Base-by-base conservation (phyloP, 1,140 invertebrate species). In the Lasaia peninsularis region DNA sequence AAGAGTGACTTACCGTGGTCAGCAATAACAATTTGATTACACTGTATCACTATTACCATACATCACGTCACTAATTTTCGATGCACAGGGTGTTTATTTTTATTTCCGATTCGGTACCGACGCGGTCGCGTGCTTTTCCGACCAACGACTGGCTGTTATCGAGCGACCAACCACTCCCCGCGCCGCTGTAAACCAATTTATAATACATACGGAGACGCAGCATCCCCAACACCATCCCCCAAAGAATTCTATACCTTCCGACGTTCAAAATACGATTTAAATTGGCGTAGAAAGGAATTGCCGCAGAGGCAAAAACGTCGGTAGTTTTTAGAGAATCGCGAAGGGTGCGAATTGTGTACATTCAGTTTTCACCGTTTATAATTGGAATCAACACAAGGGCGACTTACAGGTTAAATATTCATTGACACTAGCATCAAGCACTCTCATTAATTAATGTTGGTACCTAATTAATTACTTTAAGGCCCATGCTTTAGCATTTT, bases 121-220 rank as follows among this genome's bases (percentile, higher is more conserved):
- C 54, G 67, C 68, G 70, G 53, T 56, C 73, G 69, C 67, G 56
- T 65, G 63, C 70, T 71, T 57, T 49, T 73, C 75, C 71, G 61
- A 71, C 54, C 67, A 73, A 69, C 75, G 71, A 88, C 85, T 88
- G 80, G 71, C 69, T 73, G 72, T 71, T 88, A 88, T 88, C 78
- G 85, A 88, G 82, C 85, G 85, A 63, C 65, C 67, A 28, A 67
- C 63, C 73, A 66, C 78, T 80, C 75, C 82, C 84, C 78, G 73
- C 81, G 73, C 85, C 75, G 65, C 80, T 84, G 80, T 87, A 86
- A 87, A 87, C 82, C 84, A 87, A 88, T 88, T 88, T 86, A 88
- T 88, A 88, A 88, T 88, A 88, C 85, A 88, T 88, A 88, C 85
- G 70, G 80, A 82, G 80, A 76, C 79, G 82, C 85, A 88, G 85